Base-by-base conservation (phyloP, 2,797 vertebrate species). In the Strix occidentalis region DNA sequence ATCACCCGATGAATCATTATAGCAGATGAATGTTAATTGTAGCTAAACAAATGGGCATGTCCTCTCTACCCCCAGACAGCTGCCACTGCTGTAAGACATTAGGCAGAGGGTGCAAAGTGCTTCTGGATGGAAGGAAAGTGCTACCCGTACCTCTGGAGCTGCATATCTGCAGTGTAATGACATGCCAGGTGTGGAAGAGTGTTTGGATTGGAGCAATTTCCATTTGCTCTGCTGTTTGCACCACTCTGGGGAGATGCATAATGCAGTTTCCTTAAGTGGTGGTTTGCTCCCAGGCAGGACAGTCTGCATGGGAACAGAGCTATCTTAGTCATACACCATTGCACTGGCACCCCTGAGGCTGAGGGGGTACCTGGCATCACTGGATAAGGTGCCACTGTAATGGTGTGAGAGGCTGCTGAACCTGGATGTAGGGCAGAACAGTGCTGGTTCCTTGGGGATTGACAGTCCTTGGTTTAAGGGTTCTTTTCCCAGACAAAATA, bases 1-100 rank as follows among this genome's bases (percentile, higher is more conserved):
- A 96, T 97, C 93, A 94, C 89, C 95, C 91, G 11, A 95, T 95
- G 93, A 96, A 97, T 96, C 95, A 97, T 96, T 96, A 94, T 85
- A 76, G 94, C 89, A 93, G 95, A 97, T 96, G 95, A 97, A 97
- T 96, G 95, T 94, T 97, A 96, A 97, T 95, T 96, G 96, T 94
- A 94, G 93, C 93, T 97, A 97, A 97, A 96, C 96, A 97, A 96
- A 95, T 95, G 91, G 95, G 95, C 87, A 96, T 94, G 93, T 96
- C 93, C 89, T 95, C 80, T 84, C 95, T 96, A 96, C 80, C 93
- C 95, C 77, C 76, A 96, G 93, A 96, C 94, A 97, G 93, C 96
- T 97, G 96, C 93, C 95, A 86, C 94, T 39, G 16, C 93, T 97
- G 89, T 89, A 96, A 95, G 94, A 94, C 93, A 96, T 96, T 87